Base-by-base conservation (phyloP, 2,113 vertebrate genomes). In the Cisticola juncidis region DNA sequence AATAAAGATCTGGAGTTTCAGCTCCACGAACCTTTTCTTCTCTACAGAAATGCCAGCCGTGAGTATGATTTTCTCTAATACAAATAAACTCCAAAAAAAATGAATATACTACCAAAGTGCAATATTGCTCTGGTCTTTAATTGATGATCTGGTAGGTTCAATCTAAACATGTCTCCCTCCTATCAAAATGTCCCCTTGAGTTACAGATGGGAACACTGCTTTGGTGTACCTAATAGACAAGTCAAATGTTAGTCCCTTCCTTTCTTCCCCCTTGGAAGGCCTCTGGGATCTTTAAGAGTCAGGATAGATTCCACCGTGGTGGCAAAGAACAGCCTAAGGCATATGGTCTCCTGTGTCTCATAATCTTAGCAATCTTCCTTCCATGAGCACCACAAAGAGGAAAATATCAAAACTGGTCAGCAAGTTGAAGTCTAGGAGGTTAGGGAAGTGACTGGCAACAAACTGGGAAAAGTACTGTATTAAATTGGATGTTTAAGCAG, bases 1-100 rank as follows among this genome's bases (percentile, higher is more conserved):
- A 99, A 99, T 97, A 99, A 99, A 97, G 99, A 99, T 94, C 94
- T 99, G 92, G 99, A 99, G 94, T 99, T 99, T 97, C 99, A 99
- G 94, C 98, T 99, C 50, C 99, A 99, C 54, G 99, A 99, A 92
- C 99, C 99, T 11, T 99, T 99, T 96, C 98, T 99, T 91, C 99
- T 99, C 36, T 99, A 99, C 96, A 98, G 99, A 96, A 99, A 99
- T 89, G 98, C 99, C 92, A 99, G 97, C 92, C 95, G 98, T 98
- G 86, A 98, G 98, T 98, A 98, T 95, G 51, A 82, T 51, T 93
- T 81, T 7, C 33, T 78, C 51, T 68, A 81, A 78, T 78, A 50
- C 14, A 5, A 83, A 11, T 35, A 33, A 90, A 42, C 12, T 45
- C 53, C 2, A 15, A 47, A 44, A 64, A 86, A 56, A 44, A 44